A percentile compares a stretch with the other conserved stretches of the same genome.
These are phyloP conservation scores for Hyposoter didymator DNA, from an alignment of 2,888 invertebrate species.

Conservation along the genomic window DNA sequence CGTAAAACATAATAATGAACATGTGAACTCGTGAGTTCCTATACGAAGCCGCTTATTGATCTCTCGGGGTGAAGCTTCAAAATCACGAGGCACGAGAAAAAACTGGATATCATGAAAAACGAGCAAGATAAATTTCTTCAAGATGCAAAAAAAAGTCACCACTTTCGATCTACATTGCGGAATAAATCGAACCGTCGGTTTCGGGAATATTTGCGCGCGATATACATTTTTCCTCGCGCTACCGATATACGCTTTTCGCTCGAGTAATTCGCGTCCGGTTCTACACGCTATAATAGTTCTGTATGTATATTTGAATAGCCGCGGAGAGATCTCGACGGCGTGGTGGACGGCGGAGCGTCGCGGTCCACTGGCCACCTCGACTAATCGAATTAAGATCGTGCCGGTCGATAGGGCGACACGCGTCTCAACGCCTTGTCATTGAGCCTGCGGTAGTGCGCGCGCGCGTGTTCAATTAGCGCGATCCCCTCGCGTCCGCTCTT, in stretches of 20 bases:
- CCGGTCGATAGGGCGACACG: slow-evolving; percentile 70
- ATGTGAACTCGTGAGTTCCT: slow-evolving; percentile 29
- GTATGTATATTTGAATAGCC: not conserved
- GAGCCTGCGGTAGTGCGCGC: slow-evolving; percentile 52
- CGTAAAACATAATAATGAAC: slow-evolving; percentile 29
- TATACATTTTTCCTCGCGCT: not conserved
- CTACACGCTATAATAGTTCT: not conserved
- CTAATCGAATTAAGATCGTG: slow-evolving; percentile 73
- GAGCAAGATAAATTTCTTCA: not conserved
- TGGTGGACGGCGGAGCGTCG: slow-evolving; percentile 31
- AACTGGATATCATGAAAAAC: slow-evolving; percentile 2
- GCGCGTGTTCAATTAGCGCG: slow-evolving; percentile 66
- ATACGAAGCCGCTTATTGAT: slow-evolving; percentile 49
- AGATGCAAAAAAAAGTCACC: not conserved
- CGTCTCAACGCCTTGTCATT: slow-evolving; percentile 72
- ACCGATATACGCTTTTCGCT: slow-evolving; percentile 30
- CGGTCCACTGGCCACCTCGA: slow-evolving; percentile 65
- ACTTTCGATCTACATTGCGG: too few relatives aligned
- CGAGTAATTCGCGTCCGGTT: slow-evolving; percentile 53
- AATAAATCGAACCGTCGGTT: too few relatives aligned
- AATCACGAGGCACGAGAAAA: slow-evolving; percentile 33
- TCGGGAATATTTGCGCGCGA: not conserved
- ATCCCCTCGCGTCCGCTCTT: slow-evolving; percentile 21
- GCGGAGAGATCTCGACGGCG: slow-evolving; percentile 35
- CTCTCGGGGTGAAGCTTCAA: slow-evolving; percentile 47